phyloP scores from a whole-genome alignment of 2,797 vertebrate genomes.

The Amazonetta brasiliensis region DNA sequence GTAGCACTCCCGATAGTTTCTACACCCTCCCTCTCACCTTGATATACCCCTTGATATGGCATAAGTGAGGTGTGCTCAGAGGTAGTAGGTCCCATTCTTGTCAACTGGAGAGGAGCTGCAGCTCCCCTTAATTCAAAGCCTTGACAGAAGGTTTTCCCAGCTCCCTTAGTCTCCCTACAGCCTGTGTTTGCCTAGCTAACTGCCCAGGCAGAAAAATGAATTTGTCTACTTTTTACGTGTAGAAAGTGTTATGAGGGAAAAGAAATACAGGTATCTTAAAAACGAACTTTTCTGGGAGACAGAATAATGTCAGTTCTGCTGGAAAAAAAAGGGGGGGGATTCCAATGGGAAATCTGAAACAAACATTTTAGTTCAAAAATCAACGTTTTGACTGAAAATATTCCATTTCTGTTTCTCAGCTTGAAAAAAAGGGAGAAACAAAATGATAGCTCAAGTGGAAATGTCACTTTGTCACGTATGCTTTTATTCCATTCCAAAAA shows the following conservation, averaged over 20 bases:
- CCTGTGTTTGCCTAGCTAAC: background rate
- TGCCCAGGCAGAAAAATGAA: background rate
- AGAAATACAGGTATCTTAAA: background rate
- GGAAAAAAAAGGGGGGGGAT: background rate
- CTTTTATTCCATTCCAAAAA: constrained; percentile 1
- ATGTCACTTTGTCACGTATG: background rate
- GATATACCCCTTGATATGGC: background rate
- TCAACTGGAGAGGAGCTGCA: background rate
- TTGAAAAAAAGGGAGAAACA: background rate
- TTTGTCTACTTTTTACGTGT: background rate
- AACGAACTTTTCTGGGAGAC: background rate
- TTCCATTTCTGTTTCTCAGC: background rate
- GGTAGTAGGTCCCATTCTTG: background rate
- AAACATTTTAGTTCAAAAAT: constrained; percentile 22
- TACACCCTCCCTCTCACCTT: background rate
- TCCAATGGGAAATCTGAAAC: background rate
- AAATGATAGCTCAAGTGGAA: constrained; percentile 40
- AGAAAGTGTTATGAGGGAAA: background rate
- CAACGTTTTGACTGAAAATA: constrained; percentile 27
- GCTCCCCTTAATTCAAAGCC: constrained; percentile 15
- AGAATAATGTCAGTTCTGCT: background rate
- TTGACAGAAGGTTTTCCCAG: background rate
- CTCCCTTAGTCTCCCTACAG: background rate
- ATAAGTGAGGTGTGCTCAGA: background rate
- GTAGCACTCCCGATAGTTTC: constrained; percentile 30